phyloP scores from a whole-genome alignment of 2,888 invertebrate species.

The Zygothrica quintamaculata region DNA sequence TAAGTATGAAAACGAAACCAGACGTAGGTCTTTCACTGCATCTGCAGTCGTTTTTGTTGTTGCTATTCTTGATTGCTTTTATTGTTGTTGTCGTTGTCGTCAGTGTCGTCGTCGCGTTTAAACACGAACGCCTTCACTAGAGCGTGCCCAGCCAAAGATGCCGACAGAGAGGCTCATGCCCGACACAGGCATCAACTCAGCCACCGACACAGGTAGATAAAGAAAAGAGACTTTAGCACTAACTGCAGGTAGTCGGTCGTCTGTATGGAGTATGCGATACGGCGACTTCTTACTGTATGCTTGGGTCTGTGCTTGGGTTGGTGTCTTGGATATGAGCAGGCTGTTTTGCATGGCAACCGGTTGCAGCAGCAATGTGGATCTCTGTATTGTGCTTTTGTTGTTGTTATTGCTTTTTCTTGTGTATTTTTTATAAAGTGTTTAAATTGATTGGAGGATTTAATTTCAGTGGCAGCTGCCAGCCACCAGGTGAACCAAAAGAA shows the following conservation, averaged over 20 bases:
- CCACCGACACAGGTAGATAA: slow-evolving; percentile 26
- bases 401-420: slow-evolving; percentile 14
- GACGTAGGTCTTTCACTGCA: slow-evolving; percentile 1
- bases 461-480: slow-evolving; percentile 75
- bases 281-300: slow-evolving; percentile 19
- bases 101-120: slow-evolving; percentile 69
- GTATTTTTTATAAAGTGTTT: slow-evolving; percentile 43
- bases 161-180: slow-evolving; percentile 19
- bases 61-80: slow-evolving; percentile 66
- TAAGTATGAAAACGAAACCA: background rate
- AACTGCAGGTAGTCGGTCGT: no score
- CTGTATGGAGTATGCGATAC: slow-evolving; percentile 6
- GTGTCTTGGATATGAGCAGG: slow-evolving; percentile 16
- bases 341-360: slow-evolving; percentile 78
- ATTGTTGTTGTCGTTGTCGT: slow-evolving; percentile 73
- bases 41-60: slow-evolving; percentile 32
- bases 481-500: slow-evolving; percentile 50
- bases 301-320: slow-evolving; percentile 17
- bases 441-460: slow-evolving; percentile 81
- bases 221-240: no score
- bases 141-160: slow-evolving; percentile 58
- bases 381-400: slow-evolving; percentile 26
- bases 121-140: slow-evolving; percentile 71
- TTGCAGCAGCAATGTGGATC: slow-evolving; percentile 56
- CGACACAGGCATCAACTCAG: background rate